Evolutionary conservation across 2,797 vertebrate genomes (phyloP).

Genomic region (Peromyscus eremicus): DNA sequence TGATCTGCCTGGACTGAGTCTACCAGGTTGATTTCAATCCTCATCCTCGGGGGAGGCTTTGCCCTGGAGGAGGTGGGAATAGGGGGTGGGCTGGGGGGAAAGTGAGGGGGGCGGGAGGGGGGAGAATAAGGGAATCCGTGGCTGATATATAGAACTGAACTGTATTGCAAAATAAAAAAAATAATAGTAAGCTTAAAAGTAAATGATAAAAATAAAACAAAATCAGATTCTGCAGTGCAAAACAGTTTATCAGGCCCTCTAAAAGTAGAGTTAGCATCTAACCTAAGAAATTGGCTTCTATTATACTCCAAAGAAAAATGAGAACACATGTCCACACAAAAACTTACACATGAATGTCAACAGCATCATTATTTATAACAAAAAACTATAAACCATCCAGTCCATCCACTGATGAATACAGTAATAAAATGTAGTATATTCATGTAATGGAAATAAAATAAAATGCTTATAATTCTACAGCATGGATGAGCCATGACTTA

Average conservation of each 20-base stretch:
- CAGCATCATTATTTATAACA: not conserved
- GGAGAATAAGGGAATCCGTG: too few species aligned
- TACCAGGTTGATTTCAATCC: too few species aligned
- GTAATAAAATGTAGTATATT: not conserved
- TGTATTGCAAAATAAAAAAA: too few species aligned
- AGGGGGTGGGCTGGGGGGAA: too few species aligned
- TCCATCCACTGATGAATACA: not conserved
- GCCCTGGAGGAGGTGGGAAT: too few species aligned
- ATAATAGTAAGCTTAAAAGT: not conserved
- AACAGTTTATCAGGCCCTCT: constrained; percentile 1
- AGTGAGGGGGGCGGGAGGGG: too few species aligned
- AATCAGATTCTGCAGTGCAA: not conserved
- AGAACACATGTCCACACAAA: not conserved
- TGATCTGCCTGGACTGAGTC: too few species aligned
- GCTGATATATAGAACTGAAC: too few species aligned
- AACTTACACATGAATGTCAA: not conserved
- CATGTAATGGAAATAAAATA: not conserved
- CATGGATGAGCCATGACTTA: not conserved
- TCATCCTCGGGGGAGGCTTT: too few species aligned
- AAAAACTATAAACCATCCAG: not conserved
- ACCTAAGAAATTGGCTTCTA: constrained; percentile 9
- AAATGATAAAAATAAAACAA: not conserved
- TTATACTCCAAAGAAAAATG: not conserved
- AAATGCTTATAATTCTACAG: not conserved
- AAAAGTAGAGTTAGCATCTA: not conserved